These are phyloP conservation scores for Acipenser oxyrinchus DNA, from an alignment of 2,797 vertebrate species.

Conservation along the genomic window DNA sequence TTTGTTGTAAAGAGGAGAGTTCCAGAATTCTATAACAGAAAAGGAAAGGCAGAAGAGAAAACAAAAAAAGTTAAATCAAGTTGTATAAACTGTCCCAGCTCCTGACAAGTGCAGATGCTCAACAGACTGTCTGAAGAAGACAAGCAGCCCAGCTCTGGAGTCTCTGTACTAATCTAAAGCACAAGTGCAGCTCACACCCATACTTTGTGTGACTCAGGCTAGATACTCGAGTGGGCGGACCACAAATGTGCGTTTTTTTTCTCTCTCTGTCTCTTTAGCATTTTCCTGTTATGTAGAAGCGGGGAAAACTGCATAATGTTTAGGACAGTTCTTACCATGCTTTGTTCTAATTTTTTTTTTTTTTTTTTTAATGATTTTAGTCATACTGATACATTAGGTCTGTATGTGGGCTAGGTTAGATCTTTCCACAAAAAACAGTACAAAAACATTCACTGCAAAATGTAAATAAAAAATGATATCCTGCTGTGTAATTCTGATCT, in stretches of 20 bases:
- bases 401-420: too few relatives aligned
- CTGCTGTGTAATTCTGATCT: too few relatives aligned
- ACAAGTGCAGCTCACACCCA: slow-evolving; percentile 14
- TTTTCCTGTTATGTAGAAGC: background rate
- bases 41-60: slow-evolving; percentile 21
- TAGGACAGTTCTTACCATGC: too few relatives aligned
- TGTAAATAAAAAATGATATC: too few relatives aligned
- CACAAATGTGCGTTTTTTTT: slow-evolving; percentile 22
- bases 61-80: background rate
- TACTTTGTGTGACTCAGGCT: slow-evolving; percentile 33
- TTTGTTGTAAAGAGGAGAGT: slow-evolving; percentile 68
- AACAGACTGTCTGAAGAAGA: background rate
- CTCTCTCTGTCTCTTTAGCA: background rate
- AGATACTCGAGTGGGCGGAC: slow-evolving; percentile 41
- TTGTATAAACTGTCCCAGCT: background rate
- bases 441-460: too few relatives aligned
- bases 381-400: too few relatives aligned
- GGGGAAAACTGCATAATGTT: background rate
- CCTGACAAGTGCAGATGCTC: background rate
- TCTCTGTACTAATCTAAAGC: background rate
- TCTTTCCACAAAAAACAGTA: too few relatives aligned
- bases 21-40: slow-evolving; percentile 84
- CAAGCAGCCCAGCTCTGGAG: background rate
- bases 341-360: background rate
- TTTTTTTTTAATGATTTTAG: too few relatives aligned